Conservation (phyloP, 1,140 invertebrate species). For the Hestina assimilis region DNA sequence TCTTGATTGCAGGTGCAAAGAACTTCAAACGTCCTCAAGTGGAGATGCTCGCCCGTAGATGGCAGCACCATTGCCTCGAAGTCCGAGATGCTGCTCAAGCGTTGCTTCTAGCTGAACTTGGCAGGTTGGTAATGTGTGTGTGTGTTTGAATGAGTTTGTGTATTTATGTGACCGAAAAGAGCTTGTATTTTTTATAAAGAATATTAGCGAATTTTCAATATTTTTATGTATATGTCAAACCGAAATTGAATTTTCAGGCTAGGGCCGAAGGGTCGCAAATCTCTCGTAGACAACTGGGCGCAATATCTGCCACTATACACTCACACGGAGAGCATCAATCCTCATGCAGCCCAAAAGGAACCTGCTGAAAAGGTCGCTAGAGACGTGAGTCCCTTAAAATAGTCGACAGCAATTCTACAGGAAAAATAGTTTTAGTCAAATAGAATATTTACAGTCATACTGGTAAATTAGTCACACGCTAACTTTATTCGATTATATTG, state of each 20-base stretch:
- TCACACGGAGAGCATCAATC: slow-evolving; percentile 83
- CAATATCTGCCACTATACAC: slow-evolving; percentile 94
- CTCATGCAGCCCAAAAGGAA: slow-evolving; percentile 77
- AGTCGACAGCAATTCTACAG: background rate
- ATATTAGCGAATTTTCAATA: too few species aligned
- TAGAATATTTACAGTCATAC: too few species aligned
- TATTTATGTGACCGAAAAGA: too few species aligned
- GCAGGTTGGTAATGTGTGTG: slow-evolving; percentile 78
- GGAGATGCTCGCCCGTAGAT: slow-evolving; percentile 97
- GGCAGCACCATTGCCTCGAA: slow-evolving; percentile 99
- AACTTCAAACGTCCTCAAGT: slow-evolving; percentile 95
- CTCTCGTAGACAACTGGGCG: slow-evolving; percentile 96
- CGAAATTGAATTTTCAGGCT: slow-evolving; percentile 78
- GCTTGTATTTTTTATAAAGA: too few species aligned
- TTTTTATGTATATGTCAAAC: too few species aligned
- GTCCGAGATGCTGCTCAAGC: slow-evolving; percentile 98
- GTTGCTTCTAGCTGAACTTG: slow-evolving; percentile 94
- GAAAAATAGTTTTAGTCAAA: too few species aligned
- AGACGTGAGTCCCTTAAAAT: slow-evolving; percentile 43
- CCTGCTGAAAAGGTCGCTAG: slow-evolving; percentile 52
- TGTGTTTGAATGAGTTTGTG: too few species aligned
- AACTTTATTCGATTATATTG: too few species aligned
- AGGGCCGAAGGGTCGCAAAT: slow-evolving; percentile 94
- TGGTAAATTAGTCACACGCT: too few species aligned
- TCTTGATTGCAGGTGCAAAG: slow-evolving; percentile 80